These are phyloP conservation scores for Notechis scutatus DNA, from an alignment of 2,113 vertebrate species.

Conservation along the genomic window DNA sequence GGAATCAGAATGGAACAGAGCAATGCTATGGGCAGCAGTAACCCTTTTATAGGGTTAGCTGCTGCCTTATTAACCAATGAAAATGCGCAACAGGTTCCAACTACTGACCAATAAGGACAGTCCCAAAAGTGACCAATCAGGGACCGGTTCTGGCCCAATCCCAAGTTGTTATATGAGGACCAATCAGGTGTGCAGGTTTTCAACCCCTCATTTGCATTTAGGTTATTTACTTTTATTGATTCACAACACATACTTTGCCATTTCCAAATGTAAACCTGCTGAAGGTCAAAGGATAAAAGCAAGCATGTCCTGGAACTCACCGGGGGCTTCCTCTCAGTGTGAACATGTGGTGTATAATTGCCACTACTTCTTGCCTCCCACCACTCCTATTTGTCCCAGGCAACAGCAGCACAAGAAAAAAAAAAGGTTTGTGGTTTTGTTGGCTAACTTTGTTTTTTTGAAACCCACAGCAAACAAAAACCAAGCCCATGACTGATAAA, in stretches of 20 bases:
- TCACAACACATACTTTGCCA: not conserved
- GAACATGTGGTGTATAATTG: not conserved
- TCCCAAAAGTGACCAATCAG: no score
- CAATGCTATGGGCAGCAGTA: no score
- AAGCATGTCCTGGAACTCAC: not conserved
- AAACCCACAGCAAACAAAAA: not conserved
- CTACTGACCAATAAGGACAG: no score
- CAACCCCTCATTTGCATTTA: no score
- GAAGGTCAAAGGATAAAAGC: not conserved
- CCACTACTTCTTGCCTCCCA: not conserved
- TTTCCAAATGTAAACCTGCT: not conserved
- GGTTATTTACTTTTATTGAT: no score
- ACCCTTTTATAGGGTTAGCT: no score
- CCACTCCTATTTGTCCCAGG: not conserved
- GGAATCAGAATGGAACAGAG: no score
- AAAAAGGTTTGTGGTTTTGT: not conserved
- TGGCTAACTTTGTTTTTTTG: not conserved
- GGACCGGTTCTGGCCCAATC: no score
- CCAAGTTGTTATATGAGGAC: no score
- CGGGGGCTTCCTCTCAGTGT: not conserved
- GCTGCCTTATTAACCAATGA: no score
- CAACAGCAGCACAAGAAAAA: not conserved
- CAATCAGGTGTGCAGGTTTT: no score
- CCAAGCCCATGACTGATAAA: not conserved
- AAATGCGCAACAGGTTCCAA: no score